These are phyloP conservation scores for Hemibagrus wyckioides DNA, from an alignment of 2,113 vertebrate genomes.

Conservation along the genomic window DNA sequence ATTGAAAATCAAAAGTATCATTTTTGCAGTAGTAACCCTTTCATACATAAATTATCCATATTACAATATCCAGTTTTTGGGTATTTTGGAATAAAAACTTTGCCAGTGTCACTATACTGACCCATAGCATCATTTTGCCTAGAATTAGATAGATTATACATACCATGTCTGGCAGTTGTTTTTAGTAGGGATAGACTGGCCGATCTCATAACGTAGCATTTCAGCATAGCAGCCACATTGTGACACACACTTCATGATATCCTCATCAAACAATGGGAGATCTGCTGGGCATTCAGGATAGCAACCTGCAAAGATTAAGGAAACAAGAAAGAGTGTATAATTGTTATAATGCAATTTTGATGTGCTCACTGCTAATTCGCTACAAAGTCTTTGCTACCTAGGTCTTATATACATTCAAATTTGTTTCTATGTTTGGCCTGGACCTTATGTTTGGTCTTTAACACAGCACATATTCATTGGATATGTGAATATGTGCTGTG, in stretches of 20 bases:
- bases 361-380: neutral
- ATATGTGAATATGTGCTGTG: neutral
- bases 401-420: neutral
- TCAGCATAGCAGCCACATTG: conserved; percentile 78
- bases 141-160: neutral
- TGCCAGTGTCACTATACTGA: neutral
- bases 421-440: neutral
- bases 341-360: neutral
- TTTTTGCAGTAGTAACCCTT: neutral
- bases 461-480: neutral
- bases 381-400: neutral
- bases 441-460: neutral
- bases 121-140: neutral
- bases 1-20: neutral
- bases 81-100: neutral
- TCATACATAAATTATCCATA: neutral
- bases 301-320: conserved; percentile 77
- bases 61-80: neutral
- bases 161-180: conserved; percentile 86
- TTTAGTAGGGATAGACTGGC: conserved; percentile 64
- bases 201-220: conserved; percentile 73
- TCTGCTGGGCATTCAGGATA: conserved; percentile 85
- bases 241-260: conserved; percentile 82
- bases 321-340: neutral
- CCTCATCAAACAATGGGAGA: conserved; percentile 86